These are phyloP conservation scores for Chloroceryle aenea DNA, from an alignment of 2,113 vertebrate genomes.

Conservation along the genomic window DNA sequence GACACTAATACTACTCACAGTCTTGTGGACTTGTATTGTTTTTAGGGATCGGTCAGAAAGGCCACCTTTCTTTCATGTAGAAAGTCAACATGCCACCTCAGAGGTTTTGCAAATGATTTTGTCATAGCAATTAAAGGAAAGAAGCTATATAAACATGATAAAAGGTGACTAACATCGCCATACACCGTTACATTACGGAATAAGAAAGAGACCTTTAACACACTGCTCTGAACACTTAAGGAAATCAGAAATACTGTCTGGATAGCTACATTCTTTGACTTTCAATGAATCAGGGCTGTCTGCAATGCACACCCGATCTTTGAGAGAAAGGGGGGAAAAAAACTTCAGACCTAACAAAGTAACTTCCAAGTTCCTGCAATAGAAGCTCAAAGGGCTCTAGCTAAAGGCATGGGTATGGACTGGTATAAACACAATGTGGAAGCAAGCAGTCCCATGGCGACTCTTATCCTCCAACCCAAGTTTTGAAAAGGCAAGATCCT, in stretches of 20 bases:
- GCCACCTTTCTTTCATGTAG: background rate
- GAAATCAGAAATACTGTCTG: conserved; percentile 46
- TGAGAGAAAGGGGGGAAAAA: background rate
- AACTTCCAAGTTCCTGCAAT: background rate
- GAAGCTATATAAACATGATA: background rate
- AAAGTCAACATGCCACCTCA: background rate
- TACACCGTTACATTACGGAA: background rate
- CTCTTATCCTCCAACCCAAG: background rate
- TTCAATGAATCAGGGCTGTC: conserved; percentile 19
- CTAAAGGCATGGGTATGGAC: rapidly evolving
- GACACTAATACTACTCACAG: background rate
- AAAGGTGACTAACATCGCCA: background rate
- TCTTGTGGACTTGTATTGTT: background rate
- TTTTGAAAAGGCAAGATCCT: background rate
- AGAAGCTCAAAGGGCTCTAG: background rate
- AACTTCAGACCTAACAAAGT: background rate
- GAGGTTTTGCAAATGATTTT: conserved; percentile 38
- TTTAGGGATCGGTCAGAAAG: conserved; percentile 10
- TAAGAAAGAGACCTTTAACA: conserved; percentile 18
- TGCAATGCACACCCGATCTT: background rate
- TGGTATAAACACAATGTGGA: background rate
- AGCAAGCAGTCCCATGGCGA: background rate
- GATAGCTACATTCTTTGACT: background rate
- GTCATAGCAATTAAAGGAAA: conserved; percentile 31
- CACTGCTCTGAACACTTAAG: background rate